Conservation (phyloP, 2,888 invertebrate genomes). For the Tuta absoluta region DNA sequence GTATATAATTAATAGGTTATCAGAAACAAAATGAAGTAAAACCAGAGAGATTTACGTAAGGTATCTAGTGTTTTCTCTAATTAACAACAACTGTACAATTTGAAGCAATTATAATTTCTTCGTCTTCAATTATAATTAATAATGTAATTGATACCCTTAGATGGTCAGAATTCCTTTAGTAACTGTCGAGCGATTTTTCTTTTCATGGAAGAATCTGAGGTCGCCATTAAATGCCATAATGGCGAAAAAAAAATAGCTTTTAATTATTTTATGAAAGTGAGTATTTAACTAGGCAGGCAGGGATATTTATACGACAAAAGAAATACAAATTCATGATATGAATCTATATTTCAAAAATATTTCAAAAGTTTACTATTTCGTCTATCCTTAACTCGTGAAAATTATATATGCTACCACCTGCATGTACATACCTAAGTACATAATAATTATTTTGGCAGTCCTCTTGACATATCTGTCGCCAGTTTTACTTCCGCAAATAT, state of each 20-base stretch:
- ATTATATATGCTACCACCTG: background rate
- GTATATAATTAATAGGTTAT: no score
- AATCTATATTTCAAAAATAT: background rate
- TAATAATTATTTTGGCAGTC: background rate
- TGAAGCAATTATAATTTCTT: background rate
- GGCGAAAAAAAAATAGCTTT: no score
- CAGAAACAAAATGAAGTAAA: no score
- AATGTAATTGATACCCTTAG: background rate
- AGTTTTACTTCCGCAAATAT: background rate
- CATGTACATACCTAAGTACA: background rate
- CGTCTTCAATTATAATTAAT: background rate
- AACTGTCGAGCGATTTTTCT: background rate
- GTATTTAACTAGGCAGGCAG: no score
- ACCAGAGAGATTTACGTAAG: no score
- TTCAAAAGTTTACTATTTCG: background rate
- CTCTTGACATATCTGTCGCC: slow-evolving; percentile 7
- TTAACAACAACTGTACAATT: background rate
- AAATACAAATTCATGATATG: no score
- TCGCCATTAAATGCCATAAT: no score
- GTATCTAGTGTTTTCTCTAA: background rate
- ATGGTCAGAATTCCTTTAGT: background rate
- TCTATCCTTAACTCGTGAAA: background rate
- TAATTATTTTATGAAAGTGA: no score
- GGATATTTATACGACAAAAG: no score
- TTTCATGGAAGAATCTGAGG: background rate